Base-by-base conservation (phyloP, 2,888 invertebrate genomes). In the Habrosyne pyritoides region DNA sequence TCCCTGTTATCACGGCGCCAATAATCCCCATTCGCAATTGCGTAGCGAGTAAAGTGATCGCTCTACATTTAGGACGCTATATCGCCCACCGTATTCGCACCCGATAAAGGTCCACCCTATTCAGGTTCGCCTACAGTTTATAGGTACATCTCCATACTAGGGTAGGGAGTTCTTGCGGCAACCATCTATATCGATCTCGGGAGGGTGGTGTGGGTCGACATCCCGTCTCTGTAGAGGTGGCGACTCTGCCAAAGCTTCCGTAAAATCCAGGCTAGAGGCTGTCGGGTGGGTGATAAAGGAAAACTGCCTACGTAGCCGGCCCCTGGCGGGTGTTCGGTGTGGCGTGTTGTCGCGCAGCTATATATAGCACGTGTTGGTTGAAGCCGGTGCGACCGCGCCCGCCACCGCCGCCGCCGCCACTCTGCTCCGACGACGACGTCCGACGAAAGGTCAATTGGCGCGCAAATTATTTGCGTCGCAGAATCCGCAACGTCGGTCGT, bases 391-490 rank as follows among this genome's bases (percentile, higher is more conserved):
- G 83, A 73, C 84, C 83, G 84, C 85, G 82, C 79, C 86, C 84
- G 85, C 83, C 81, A 71, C 81, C 83, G 81, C 76, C 79, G 75
- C 73, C 79, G 71, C 79, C 28, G 64, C 76, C 75, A 79, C 79
- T 77, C 79, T 70, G 69, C 73, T 70, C 76, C 79, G 78, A 64
- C 87, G 81, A 81, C 89, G 83, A 79, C 83, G 86, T 80, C 87
- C 86, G 89, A 87, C 87, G 90, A 92, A 91, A 92, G 91, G 91
- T 91, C 91, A 92, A 91, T 91, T 91, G 91, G 90, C 91, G 89
- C 89, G 88, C 91, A 91, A 91, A 91, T 91, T 91, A 91, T 91
- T 92, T 92, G 88, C 90, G 91, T 91, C 90, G 90, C 89, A 87
- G 87, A 90, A 90, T 84, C 85, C 81, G 80, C 82, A 86, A 66